These are phyloP conservation scores for Drosophila carrolli DNA, from an alignment of 1,140 invertebrate species.

Conservation along the genomic window DNA sequence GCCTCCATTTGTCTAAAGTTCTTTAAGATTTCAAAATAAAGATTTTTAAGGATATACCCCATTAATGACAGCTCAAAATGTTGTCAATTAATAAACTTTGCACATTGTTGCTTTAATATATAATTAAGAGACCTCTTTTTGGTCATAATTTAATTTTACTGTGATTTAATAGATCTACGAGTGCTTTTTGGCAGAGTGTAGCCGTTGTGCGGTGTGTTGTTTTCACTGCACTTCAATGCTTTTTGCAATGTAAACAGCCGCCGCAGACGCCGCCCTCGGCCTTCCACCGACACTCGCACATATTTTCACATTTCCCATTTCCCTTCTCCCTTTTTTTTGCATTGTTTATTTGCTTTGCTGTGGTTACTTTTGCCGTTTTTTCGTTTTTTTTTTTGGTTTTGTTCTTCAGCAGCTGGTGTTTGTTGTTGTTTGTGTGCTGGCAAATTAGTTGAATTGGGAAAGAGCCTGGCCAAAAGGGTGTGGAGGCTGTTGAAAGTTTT, in stretches of 20 bases:
- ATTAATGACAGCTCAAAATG: too few species aligned
- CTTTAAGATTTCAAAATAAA: too few species aligned
- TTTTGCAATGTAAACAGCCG: slow-evolving; percentile 81
- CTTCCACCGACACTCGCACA: slow-evolving; percentile 44
- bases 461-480: slow-evolving; percentile 23
- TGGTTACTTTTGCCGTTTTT: slow-evolving; percentile 67
- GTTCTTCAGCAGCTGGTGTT: slow-evolving; percentile 28
- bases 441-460: slow-evolving; percentile 74
- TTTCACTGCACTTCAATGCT: slow-evolving; percentile 79
- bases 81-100: too few species aligned
- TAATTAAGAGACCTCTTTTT: too few species aligned
- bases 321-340: slow-evolving; percentile 13
- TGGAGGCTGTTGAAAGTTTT: slow-evolving; percentile 51
- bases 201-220: slow-evolving; percentile 60
- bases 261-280: slow-evolving; percentile 28
- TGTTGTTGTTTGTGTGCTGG: slow-evolving; percentile 47
- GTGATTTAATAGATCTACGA: neutral
- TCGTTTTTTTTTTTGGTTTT: slow-evolving; percentile 31
- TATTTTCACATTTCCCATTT: slow-evolving; percentile 65
- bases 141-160: too few species aligned
- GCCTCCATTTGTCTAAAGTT: too few species aligned
- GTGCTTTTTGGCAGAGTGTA: slow-evolving; percentile 7
- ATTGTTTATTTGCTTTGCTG: slow-evolving; percentile 74
- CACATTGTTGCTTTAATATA: too few species aligned
- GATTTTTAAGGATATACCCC: too few species aligned